Base-by-base conservation (phyloP, 2,113 vertebrate genomes). In the Azemiops feae region DNA sequence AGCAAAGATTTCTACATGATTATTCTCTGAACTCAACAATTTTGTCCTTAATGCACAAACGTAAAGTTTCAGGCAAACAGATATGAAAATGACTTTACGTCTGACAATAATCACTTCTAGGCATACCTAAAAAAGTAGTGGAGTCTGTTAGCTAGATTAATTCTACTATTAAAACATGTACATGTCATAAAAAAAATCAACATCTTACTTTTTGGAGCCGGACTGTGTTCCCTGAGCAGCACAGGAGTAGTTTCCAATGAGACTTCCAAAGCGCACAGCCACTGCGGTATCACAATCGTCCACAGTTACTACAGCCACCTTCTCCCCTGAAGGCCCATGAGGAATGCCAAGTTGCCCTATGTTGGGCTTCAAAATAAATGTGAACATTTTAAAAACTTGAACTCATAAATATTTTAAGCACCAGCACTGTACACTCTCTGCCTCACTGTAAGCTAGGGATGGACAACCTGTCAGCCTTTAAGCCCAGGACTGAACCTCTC, bases 171-270 rank as follows among this genome's bases (percentile, higher is more conserved):
- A 91, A 8, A 23, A 39, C 45, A 2, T 23, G 7, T 55, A 34
- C n/a, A 87, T 90, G 89, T 54, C 92, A 47, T 1, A 27, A 6
- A 92, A 92, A 89, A 85, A 4, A 0, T 8, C 1, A 10, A 50
- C 54, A 7, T 8, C 98, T 98, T 97, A 99, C 99, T 99, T 99
- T 95, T 99, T 99, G 88, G 99, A 99, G 91, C 99, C 99, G 0
- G 98, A 99, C 97, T 99, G 99, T 1, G 98, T 99, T 22, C 99
- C 99, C 95, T 99, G 99, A 23, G 99, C 99, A 0, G 99, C 99
- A 0, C 99, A 99, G 64, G 98, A 99, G 97, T 99, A 99, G 98
- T 99, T 99, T 27, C 98, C 98, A 0, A 99, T 98, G 85, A 98
- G 96, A 95, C 89, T 97, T 34, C 99, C 98, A 0, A 99, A 99